phyloP scores from a whole-genome alignment of 2,888 invertebrate species.

The Ochlodes sylvanus region DNA sequence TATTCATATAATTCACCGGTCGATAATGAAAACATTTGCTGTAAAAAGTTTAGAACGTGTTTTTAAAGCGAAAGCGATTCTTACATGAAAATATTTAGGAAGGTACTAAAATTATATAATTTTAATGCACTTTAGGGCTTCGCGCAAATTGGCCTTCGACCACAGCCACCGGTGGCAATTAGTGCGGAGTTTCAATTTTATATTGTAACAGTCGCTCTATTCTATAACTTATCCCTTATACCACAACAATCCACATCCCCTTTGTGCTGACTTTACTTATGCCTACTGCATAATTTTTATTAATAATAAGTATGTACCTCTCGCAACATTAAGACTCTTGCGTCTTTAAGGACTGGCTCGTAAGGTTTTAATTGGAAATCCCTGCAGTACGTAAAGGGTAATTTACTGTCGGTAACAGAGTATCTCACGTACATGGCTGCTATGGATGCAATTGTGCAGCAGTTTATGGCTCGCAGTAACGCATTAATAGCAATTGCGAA shows the following conservation, averaged over 20 bases:
- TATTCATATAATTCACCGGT: conserved; percentile 42
- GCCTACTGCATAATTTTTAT: too few relatives aligned
- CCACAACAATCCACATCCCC: too few relatives aligned
- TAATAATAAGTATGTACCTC: conserved; percentile 51
- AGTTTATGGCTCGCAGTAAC: conserved; percentile 68
- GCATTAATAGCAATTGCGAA: conserved; percentile 75
- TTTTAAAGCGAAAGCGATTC: not conserved
- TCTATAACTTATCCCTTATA: too few relatives aligned
- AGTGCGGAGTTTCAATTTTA: too few relatives aligned
- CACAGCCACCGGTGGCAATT: too few relatives aligned
- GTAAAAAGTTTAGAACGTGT: conserved; percentile 19
- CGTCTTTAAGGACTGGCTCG: conserved; percentile 54
- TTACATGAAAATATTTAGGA: too few relatives aligned
- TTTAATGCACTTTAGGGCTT: too few relatives aligned
- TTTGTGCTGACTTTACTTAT: too few relatives aligned
- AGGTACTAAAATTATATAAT: too few relatives aligned
- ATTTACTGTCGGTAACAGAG: conserved; percentile 59
- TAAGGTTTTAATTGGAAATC: conserved; percentile 62
- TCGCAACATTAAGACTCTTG: conserved; percentile 45
- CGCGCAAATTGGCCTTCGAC: too few relatives aligned
- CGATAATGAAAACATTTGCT: conserved; percentile 45
- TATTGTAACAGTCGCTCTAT: too few relatives aligned
- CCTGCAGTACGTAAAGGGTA: conserved; percentile 75
- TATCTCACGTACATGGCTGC: conserved; percentile 62
- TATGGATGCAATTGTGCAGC: conserved; percentile 67